Conservation (phyloP, 2,797 vertebrate species). For the Amphiprion clarkii region DNA sequence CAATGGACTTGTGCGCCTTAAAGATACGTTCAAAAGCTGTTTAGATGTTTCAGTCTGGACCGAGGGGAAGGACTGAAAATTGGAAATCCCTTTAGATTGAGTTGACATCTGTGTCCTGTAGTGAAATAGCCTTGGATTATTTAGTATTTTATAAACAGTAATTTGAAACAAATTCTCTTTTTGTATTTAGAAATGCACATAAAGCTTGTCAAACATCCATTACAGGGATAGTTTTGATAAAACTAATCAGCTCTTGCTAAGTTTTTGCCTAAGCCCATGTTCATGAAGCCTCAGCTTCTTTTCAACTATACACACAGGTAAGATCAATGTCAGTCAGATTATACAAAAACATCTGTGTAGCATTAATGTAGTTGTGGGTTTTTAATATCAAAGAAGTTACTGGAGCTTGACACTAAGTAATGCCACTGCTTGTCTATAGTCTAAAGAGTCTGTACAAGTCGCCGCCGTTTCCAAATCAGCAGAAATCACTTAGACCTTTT, state of each 20-base stretch:
- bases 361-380: conserved; percentile 11
- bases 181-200: not conserved
- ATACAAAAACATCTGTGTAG: conserved; percentile 12
- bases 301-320: conserved; percentile 4
- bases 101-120: not conserved
- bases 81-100: not conserved
- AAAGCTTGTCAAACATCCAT: conserved; percentile 2
- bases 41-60: not conserved
- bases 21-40: not conserved
- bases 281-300: conserved; percentile 31
- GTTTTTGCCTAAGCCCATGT: conserved; percentile 21
- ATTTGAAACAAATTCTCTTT: not conserved
- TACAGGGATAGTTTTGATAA: conserved; percentile 9
- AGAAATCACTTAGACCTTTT: conserved; percentile 58
- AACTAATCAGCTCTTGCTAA: conserved; percentile 7
- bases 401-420: conserved; percentile 12
- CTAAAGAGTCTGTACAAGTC: conserved; percentile 11
- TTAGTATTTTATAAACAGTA: not conserved
- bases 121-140: not conserved
- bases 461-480: conserved; percentile 61
- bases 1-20: not conserved
- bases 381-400: conserved; percentile 26
- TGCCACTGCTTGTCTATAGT: conserved; percentile 36
- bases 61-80: not conserved
- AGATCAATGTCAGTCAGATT: conserved; percentile 32